Evolutionary conservation across 2,113 vertebrate genomes (phyloP).

Genomic region (Callocephalon fimbriatum): DNA sequence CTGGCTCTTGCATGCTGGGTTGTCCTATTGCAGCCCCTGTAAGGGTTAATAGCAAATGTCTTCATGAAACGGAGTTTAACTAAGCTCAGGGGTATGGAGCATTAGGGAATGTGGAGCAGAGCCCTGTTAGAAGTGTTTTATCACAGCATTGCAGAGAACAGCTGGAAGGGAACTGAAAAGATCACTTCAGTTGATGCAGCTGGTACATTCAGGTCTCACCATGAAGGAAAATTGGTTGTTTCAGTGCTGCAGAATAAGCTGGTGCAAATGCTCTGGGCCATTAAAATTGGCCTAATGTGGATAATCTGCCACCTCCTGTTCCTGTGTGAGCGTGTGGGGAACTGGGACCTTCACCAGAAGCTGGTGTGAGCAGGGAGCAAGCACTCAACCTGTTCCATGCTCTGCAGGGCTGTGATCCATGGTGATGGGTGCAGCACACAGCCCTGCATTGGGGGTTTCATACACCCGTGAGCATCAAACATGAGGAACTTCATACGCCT

Average conservation of each 20-base stretch:
- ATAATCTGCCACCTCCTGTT: neutral
- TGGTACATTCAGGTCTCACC: neutral
- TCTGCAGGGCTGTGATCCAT: fast-evolving
- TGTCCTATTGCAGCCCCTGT: neutral
- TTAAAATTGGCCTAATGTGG: neutral
- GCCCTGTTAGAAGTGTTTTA: neutral
- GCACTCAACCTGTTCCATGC: fast-evolving
- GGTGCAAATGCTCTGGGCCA: neutral
- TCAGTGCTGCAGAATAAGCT: neutral
- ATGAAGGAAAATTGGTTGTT: neutral
- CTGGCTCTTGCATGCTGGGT: neutral
- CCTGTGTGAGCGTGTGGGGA: neutral
- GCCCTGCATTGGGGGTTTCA: neutral
- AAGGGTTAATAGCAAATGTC: neutral
- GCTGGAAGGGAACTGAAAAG: neutral
- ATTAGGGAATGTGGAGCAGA: neutral
- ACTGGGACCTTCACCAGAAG: fast-evolving
- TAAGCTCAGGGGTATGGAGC: neutral
- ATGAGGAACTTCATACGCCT: fast-evolving
- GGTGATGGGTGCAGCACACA: fast-evolving
- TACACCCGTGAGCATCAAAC: fast-evolving
- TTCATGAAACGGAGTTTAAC: neutral
- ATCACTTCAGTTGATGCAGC: neutral
- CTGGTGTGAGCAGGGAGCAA: neutral
- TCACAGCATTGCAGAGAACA: neutral